Conservation (phyloP, 2,888 invertebrate genomes). For the Maniola hyperantus region DNA sequence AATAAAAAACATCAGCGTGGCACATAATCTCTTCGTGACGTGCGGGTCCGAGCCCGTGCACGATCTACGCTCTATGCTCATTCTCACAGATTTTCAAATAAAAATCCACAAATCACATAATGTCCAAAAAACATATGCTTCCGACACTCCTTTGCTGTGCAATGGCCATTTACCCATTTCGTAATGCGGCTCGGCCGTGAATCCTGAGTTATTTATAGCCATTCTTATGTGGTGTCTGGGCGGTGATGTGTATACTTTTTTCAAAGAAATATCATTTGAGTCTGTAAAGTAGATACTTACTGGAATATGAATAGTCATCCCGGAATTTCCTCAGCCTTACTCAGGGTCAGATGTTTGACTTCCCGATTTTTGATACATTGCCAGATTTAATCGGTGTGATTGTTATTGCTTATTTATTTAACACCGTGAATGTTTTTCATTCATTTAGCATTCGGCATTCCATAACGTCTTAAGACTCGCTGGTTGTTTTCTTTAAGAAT, state of each 20-base stretch:
- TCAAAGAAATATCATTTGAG: constrained; percentile 17
- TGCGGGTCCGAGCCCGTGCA: constrained; percentile 58
- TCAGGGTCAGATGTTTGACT: constrained; percentile 34
- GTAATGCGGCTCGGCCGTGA: constrained; percentile 55
- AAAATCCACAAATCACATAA: constrained; percentile 27
- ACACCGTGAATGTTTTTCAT: background rate
- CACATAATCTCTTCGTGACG: constrained; percentile 64
- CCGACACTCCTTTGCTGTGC: constrained; percentile 33
- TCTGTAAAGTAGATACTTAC: constrained; percentile 16
- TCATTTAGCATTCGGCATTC: constrained; percentile 12
- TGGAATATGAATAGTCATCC: constrained; percentile 18
- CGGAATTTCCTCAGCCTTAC: constrained; percentile 30
- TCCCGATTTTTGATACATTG: constrained; percentile 31
- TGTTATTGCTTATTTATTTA: constrained; percentile 9
- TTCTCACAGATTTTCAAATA: constrained; percentile 24
- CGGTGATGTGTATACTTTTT: constrained; percentile 18
- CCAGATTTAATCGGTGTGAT: constrained; percentile 24
- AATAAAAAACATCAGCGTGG: constrained; percentile 61
- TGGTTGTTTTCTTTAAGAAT: background rate
- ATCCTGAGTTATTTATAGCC: constrained; percentile 64
- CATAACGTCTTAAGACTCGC: background rate
- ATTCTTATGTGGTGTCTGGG: constrained; percentile 63
- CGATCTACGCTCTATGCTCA: constrained; percentile 57
- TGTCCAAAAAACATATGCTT: constrained; percentile 25
- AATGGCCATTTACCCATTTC: constrained; percentile 42